Evolutionary conservation across 1,140 invertebrate genomes (phyloP).

Genomic region (Lerema accius): DNA sequence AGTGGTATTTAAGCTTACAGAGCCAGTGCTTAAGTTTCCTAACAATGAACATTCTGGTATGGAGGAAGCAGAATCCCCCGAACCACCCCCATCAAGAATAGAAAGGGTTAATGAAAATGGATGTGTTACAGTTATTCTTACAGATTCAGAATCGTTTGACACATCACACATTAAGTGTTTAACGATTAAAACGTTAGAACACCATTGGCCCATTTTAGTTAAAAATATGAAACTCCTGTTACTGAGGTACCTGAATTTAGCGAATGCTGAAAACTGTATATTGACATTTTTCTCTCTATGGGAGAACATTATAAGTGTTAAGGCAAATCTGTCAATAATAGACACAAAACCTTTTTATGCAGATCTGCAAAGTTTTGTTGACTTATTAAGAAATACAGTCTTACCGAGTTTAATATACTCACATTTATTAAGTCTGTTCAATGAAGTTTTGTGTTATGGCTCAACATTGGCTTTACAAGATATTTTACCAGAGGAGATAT

Average conservation of each 20-base stretch:
- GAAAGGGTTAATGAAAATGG: constrained; percentile 75
- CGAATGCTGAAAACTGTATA: constrained; percentile 86
- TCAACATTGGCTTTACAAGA: constrained; percentile 94
- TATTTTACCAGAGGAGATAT: constrained; percentile 93
- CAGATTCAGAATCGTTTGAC: constrained; percentile 91
- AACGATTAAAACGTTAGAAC: constrained; percentile 92
- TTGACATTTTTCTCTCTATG: constrained; percentile 93
- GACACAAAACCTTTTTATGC: constrained; percentile 95
- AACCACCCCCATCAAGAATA: constrained; percentile 61
- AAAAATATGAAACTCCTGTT: constrained; percentile 85
- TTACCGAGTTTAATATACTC: constrained; percentile 92
- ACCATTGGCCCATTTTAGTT: constrained; percentile 91
- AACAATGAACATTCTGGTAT: constrained; percentile 47
- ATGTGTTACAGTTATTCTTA: constrained; percentile 87
- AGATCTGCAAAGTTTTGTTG: constrained; percentile 91
- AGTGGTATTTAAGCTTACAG: constrained; percentile 64
- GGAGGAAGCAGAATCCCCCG: constrained; percentile 60
- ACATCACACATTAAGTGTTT: constrained; percentile 92
- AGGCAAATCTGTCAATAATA: constrained; percentile 93
- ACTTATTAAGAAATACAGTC: constrained; percentile 87
- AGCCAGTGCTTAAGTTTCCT: constrained; percentile 71
- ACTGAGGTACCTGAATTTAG: constrained; percentile 81
- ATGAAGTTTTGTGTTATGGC: constrained; percentile 95
- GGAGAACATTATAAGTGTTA: constrained; percentile 96
- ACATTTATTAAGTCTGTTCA: constrained; percentile 91